Conservation (phyloP, 2,888 invertebrate species). For the Papilio elwesi region DNA sequence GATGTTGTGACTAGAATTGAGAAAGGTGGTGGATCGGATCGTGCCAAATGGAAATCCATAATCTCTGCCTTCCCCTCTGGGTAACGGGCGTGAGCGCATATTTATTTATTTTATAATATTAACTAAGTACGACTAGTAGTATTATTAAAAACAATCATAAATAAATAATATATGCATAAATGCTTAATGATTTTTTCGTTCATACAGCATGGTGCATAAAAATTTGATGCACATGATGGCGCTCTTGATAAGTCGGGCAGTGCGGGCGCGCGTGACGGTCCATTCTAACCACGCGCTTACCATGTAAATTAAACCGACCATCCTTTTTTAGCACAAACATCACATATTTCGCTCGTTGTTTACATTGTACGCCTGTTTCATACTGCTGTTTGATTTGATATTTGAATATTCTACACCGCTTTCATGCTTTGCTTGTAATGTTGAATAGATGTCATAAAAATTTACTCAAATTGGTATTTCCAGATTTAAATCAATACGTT, state of each 20-base stretch:
- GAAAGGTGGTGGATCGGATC: too few relatives aligned
- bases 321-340: slow-evolving; percentile 73
- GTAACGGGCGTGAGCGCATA: too few relatives aligned
- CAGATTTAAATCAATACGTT: not conserved
- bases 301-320: slow-evolving; percentile 79
- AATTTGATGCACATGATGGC: slow-evolving; percentile 20
- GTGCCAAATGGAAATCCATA: too few relatives aligned
- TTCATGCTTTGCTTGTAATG: not conserved
- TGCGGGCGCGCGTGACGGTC: slow-evolving; percentile 77
- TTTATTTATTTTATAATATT: too few relatives aligned
- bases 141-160: too few relatives aligned
- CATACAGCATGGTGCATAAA: slow-evolving; percentile 5
- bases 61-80: too few relatives aligned
- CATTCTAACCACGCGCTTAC: slow-evolving; percentile 82
- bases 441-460: not conserved
- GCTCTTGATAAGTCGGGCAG: slow-evolving; percentile 56
- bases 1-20: too few relatives aligned
- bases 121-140: too few relatives aligned
- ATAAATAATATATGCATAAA: too few relatives aligned
- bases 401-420: slow-evolving; percentile 23
- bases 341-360: slow-evolving; percentile 68
- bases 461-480: not conserved
- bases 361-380: slow-evolving; percentile 49
- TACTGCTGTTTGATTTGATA: slow-evolving; percentile 43
- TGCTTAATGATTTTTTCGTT: not conserved